Evolutionary conservation across 2,113 vertebrate species (phyloP).

Genomic region (Symphodus melops): DNA sequence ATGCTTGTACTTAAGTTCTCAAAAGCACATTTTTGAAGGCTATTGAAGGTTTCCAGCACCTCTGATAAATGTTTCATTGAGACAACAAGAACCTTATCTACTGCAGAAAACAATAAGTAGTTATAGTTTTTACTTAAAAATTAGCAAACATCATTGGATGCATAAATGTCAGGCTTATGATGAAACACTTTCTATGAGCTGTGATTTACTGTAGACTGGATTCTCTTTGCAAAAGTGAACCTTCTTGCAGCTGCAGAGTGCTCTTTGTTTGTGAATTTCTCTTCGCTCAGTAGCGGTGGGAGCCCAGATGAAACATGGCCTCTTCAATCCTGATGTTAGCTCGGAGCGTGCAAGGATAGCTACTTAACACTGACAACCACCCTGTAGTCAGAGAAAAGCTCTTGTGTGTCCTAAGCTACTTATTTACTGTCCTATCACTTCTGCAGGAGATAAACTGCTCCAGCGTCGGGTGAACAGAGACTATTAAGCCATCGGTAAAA

Average conservation of each 20-base stretch:
- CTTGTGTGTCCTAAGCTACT: conserved; percentile 75
- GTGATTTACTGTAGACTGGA: conserved; percentile 32
- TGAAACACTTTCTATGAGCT: conserved; percentile 28
- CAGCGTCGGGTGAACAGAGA: conserved; percentile 50
- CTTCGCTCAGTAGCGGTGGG: conserved; percentile 36
- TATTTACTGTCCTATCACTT: conserved; percentile 73
- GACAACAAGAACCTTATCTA: too few relatives aligned
- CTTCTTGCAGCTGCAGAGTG: conserved; percentile 35
- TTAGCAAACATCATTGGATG: too few relatives aligned
- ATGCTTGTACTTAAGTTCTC: too few relatives aligned
- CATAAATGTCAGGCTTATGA: background rate
- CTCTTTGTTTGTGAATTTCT: conserved; percentile 53
- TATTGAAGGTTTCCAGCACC: too few relatives aligned
- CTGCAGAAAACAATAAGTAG: too few relatives aligned
- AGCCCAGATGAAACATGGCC: conserved; percentile 56
- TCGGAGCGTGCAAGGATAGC: conserved; percentile 64
- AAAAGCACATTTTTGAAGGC: too few relatives aligned
- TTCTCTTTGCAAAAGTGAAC: conserved; percentile 18
- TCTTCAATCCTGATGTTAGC: conserved; percentile 74
- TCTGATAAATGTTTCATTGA: too few relatives aligned
- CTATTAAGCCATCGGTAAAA: conserved; percentile 60
- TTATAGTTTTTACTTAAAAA: too few relatives aligned
- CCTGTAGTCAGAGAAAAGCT: conserved; percentile 66
- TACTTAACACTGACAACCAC: conserved; percentile 76
- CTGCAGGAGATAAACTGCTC: conserved; percentile 69